Evolutionary conservation across 2,797 vertebrate species (phyloP).

Genomic region (Phataginus tetradactyla): DNA sequence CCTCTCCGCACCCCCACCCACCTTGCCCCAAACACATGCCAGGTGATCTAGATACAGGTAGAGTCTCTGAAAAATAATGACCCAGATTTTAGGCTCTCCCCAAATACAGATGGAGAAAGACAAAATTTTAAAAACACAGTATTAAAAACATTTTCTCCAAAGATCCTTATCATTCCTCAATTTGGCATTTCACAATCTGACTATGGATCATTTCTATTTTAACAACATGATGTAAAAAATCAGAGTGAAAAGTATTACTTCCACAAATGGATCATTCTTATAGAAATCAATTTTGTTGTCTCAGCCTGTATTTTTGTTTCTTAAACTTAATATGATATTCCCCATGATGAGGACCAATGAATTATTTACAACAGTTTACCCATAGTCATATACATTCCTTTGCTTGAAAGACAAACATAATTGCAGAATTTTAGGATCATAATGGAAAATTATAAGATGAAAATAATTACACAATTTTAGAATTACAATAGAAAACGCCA

Average conservation of each 20-base stretch:
- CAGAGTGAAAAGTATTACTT: background rate
- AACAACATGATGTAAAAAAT: background rate
- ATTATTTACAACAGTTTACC: slow-evolving; percentile 54
- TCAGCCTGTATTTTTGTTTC: slow-evolving; percentile 37
- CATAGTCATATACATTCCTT: background rate
- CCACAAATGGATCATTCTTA: background rate
- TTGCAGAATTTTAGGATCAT: slow-evolving; percentile 45
- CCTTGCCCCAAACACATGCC: fast-evolving
- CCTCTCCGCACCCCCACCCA: fast-evolving
- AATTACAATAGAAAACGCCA: slow-evolving; percentile 17
- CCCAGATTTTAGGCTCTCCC: background rate
- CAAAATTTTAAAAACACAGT: background rate
- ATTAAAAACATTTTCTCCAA: slow-evolving; percentile 28
- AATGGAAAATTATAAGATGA: background rate
- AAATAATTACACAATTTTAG: slow-evolving; percentile 36
- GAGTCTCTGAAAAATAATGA: background rate
- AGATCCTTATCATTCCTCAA: background rate
- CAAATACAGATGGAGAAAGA: background rate
- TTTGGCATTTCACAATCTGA: background rate
- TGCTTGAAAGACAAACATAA: background rate
- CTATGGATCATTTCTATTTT: slow-evolving; percentile 33
- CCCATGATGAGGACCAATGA: background rate
- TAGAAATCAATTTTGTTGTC: slow-evolving; percentile 7
- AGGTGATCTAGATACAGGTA: background rate
- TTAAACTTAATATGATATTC: slow-evolving; percentile 47